Evolutionary conservation across 1,140 invertebrate genomes (phyloP).

Genomic region (Coboldia fuscipes): DNA sequence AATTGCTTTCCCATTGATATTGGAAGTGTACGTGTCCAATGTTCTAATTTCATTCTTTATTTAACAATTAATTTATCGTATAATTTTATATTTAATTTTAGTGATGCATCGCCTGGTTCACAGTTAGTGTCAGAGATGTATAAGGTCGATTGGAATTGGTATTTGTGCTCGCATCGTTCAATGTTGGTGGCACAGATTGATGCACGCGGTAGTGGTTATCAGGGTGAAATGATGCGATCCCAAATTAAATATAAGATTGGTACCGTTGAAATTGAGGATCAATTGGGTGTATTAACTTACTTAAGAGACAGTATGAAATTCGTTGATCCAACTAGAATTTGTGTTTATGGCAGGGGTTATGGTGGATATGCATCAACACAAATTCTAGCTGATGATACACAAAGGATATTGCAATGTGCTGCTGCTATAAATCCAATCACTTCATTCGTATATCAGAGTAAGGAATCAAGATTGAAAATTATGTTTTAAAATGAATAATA

Average conservation of each 20-base stretch:
- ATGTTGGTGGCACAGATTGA: conserved; percentile 62
- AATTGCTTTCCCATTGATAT: conserved; percentile 54
- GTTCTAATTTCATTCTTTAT: conserved; percentile 2
- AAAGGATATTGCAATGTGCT: conserved; percentile 52
- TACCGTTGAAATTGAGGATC: conserved; percentile 56
- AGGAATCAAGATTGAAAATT: conserved; percentile 16
- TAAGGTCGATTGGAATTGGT: conserved; percentile 51
- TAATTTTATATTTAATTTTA: conserved; percentile 11
- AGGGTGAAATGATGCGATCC: conserved; percentile 49
- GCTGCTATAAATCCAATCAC: conserved; percentile 63
- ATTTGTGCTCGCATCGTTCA: conserved; percentile 47
- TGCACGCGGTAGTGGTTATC: conserved; percentile 51
- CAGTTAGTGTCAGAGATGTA: conserved; percentile 55
- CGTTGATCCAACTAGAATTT: conserved; percentile 47
- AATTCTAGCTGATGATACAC: conserved; percentile 46
- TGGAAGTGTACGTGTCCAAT: conserved; percentile 46
- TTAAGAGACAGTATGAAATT: conserved; percentile 48
- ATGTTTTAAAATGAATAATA: background rate
- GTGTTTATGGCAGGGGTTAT: conserved; percentile 47
- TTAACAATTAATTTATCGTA: conserved; percentile 1
- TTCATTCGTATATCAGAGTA: conserved; percentile 59
- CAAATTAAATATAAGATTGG: conserved; percentile 43
- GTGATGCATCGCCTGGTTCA: conserved; percentile 49
- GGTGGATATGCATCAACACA: conserved; percentile 48
- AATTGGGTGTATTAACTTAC: conserved; percentile 60